phyloP scores from a whole-genome alignment of 2,797 vertebrate genomes.

The Peromyscus melanophrys region DNA sequence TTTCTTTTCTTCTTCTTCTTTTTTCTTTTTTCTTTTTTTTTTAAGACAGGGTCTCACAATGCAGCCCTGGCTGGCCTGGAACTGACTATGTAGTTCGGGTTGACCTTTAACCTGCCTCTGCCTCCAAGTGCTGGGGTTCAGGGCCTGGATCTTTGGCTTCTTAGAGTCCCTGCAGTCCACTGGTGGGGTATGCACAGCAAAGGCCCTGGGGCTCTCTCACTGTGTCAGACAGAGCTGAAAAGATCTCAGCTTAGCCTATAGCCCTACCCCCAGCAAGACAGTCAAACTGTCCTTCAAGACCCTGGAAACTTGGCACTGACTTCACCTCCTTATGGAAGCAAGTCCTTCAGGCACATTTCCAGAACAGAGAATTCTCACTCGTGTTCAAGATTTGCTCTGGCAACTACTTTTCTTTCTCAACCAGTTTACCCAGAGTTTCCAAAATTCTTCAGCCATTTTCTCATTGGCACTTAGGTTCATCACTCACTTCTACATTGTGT shows the following conservation, averaged over 20 bases:
- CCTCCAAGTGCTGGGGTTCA: background rate
- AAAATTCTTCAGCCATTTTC: background rate
- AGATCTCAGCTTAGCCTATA: background rate
- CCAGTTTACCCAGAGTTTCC: slow-evolving; percentile 11
- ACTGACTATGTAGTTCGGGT: background rate
- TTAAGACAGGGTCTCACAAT: background rate
- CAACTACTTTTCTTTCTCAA: slow-evolving; percentile 24
- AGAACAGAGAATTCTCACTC: background rate
- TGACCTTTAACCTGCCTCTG: background rate
- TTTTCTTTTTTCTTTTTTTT: background rate
- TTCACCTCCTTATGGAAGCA: background rate
- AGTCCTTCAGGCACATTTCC: background rate
- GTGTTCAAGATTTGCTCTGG: background rate
- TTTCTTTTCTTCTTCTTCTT: background rate
- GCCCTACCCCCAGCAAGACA: background rate
- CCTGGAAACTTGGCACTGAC: background rate
- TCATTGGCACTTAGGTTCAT: background rate
- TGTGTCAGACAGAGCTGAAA: background rate
- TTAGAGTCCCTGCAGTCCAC: background rate
- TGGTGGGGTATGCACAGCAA: background rate
- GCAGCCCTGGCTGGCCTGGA: background rate
- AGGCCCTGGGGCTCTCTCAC: no score
- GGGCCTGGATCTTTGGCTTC: background rate
- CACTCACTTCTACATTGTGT: background rate
- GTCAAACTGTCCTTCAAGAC: background rate